These are phyloP conservation scores for Synergus umbraculus DNA, from an alignment of 2,888 invertebrate genomes.

Conservation along the genomic window DNA sequence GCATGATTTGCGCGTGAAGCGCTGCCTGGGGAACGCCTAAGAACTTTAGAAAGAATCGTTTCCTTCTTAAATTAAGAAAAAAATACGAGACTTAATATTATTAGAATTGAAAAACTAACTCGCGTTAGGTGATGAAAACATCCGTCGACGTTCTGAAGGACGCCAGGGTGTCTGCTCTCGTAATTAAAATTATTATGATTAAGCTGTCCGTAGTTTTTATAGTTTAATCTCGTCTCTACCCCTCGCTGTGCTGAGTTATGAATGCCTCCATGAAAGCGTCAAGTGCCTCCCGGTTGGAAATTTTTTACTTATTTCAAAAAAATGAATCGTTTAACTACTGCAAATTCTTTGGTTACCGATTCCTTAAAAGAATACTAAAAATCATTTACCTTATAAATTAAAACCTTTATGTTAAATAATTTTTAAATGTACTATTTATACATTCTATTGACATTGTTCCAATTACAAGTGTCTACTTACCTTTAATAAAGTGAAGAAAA, in stretches of 20 bases:
- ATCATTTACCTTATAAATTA: neutral
- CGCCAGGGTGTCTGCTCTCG: constrained; percentile 6
- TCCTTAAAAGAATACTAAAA: neutral
- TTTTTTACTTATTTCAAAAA: neutral
- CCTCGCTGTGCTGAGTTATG: constrained; percentile 7
- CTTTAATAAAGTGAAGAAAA: neutral
- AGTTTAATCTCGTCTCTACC: constrained; percentile 30
- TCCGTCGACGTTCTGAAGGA: neutral
- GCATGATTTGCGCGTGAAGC: no score
- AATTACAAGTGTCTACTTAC: neutral
- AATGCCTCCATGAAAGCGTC: neutral
- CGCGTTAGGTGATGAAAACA: neutral
- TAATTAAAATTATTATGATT: constrained; percentile 70
- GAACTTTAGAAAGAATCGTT: no score
- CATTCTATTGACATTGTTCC: neutral
- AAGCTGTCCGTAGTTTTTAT: constrained; percentile 57
- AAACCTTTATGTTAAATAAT: neutral
- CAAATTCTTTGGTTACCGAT: neutral
- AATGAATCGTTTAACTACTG: neutral
- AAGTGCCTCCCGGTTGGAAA: neutral
- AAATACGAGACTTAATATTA: neutral
- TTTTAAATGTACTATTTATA: neutral
- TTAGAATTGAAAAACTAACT: neutral
- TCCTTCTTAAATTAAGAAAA: neutral
- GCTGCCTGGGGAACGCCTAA: neutral